Percentiles rank a stretch among this genome's conserved stretches.
These are phyloP conservation scores for Scarus forsteni DNA, from an alignment of 2,797 vertebrate species.

Conservation along the genomic window DNA sequence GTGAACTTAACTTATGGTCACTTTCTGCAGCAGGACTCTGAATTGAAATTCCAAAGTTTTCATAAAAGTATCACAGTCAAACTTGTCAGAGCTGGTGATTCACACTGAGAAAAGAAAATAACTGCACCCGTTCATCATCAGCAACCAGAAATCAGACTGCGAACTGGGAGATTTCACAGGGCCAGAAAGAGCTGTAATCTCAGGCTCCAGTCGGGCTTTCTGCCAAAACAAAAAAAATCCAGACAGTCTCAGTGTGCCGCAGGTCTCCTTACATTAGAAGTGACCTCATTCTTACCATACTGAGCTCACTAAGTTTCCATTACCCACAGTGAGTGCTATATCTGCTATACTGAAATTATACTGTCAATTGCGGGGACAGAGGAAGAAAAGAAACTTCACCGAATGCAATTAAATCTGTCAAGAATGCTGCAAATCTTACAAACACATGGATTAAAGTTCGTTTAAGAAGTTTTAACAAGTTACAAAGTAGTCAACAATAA, in stretches of 20 bases:
- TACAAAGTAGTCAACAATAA: no score
- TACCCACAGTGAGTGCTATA: constrained; percentile 46
- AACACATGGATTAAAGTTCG: no score
- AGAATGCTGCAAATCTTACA: no score
- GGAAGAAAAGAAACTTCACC: no score
- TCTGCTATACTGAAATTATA: constrained; percentile 30
- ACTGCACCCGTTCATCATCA: constrained; percentile 23
- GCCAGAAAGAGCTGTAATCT: constrained; percentile 56
- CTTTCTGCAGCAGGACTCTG: constrained; percentile 27
- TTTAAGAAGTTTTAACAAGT: no score
- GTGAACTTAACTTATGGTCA: constrained; percentile 11
- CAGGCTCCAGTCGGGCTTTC: constrained; percentile 31
- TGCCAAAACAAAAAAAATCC: constrained; percentile 55
- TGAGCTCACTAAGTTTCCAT: constrained; percentile 73
- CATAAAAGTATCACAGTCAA: constrained; percentile 44
- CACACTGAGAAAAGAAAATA: constrained; percentile 15
- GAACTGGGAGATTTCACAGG: constrained; percentile 54
- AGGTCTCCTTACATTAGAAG: constrained; percentile 76
- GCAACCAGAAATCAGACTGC: constrained; percentile 42
- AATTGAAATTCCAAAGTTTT: constrained; percentile 43
- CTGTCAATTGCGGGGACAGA: background rate
- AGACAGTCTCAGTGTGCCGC: constrained; percentile 61
- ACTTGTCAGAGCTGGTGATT: constrained; percentile 43
- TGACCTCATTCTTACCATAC: constrained; percentile 75
- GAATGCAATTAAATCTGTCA: no score